Conservation (phyloP, 2,797 vertebrate genomes). For the Macroramphosus scolopax region DNA sequence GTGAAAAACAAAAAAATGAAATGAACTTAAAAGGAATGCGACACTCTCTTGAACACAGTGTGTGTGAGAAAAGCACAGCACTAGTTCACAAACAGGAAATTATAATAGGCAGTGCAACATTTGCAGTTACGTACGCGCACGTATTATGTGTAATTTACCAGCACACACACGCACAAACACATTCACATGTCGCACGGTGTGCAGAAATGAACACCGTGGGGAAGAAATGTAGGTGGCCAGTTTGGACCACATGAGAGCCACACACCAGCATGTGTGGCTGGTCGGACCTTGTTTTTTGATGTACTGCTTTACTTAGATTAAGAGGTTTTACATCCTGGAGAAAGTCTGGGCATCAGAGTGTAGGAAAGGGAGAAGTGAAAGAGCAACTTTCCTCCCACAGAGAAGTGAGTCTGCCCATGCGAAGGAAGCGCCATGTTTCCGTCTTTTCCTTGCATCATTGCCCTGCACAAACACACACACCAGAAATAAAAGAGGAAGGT, state of each 20-base stretch:
- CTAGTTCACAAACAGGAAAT: constrained; percentile 80
- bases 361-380: constrained; percentile 8
- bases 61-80: constrained; percentile 52
- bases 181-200: background rate
- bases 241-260: no score
- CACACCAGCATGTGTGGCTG: no score
- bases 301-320: no score
- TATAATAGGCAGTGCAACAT: constrained; percentile 63
- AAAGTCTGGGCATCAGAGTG: constrained; percentile 10
- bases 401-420: constrained; percentile 13
- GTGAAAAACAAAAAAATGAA: constrained; percentile 20
- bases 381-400: no score
- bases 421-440: constrained; percentile 25
- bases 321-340: no score
- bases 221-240: no score
- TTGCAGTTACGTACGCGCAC: constrained; percentile 53
- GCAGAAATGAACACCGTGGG: no score
- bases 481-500: constrained; percentile 13
- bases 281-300: no score
- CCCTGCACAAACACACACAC: background rate
- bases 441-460: constrained; percentile 22
- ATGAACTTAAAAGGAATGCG: background rate
- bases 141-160: constrained; percentile 53
- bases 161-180: constrained; percentile 6
- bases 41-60: constrained; percentile 51